Percentiles rank a stretch among this genome's conserved stretches.
Evolutionary conservation across 2,797 vertebrate species (phyloP).

Genomic region (Paedocypris micromegethes): DNA sequence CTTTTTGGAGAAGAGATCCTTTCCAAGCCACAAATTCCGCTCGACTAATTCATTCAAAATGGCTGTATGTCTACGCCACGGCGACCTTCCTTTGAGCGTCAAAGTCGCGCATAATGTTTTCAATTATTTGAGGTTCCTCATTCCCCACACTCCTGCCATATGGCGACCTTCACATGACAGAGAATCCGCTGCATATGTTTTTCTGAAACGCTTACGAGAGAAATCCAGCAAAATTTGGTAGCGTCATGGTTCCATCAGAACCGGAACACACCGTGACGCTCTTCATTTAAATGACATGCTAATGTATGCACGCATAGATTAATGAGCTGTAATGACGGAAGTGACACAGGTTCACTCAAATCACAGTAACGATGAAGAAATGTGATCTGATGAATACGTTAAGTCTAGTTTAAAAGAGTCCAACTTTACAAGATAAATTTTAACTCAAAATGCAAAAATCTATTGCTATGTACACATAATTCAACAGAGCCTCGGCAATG

Average conservation of each 20-base stretch:
- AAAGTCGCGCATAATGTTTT: slow-evolving; percentile 43
- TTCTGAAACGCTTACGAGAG: not conserved
- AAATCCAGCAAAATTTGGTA: slow-evolving; percentile 10
- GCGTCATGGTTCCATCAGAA: slow-evolving; percentile 36
- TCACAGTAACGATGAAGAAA: slow-evolving; percentile 10
- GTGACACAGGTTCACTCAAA: slow-evolving; percentile 31
- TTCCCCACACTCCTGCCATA: slow-evolving; percentile 48
- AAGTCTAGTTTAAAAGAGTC: not conserved
- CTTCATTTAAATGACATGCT: slow-evolving; percentile 35
- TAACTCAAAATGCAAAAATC: too few species aligned
- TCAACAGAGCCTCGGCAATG: slow-evolving; percentile 11
- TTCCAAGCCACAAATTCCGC: slow-evolving; percentile 1
- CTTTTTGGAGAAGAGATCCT: not conserved
- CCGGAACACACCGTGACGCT: slow-evolving; percentile 19
- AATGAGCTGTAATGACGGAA: slow-evolving; percentile 32
- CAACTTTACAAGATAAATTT: too few species aligned
- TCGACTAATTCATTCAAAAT: slow-evolving; percentile 20
- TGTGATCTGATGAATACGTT: slow-evolving; percentile 7
- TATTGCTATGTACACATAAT: too few species aligned
- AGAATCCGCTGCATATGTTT: not conserved
- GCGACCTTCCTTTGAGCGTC: slow-evolving; percentile 25
- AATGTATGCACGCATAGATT: slow-evolving; percentile 41
- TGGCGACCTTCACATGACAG: slow-evolving; percentile 51
- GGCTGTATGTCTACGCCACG: slow-evolving; percentile 2
- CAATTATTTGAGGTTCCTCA: slow-evolving; percentile 49